phyloP scores from a whole-genome alignment of 2,888 invertebrate genomes.

The Chymomyza fuscimana region DNA sequence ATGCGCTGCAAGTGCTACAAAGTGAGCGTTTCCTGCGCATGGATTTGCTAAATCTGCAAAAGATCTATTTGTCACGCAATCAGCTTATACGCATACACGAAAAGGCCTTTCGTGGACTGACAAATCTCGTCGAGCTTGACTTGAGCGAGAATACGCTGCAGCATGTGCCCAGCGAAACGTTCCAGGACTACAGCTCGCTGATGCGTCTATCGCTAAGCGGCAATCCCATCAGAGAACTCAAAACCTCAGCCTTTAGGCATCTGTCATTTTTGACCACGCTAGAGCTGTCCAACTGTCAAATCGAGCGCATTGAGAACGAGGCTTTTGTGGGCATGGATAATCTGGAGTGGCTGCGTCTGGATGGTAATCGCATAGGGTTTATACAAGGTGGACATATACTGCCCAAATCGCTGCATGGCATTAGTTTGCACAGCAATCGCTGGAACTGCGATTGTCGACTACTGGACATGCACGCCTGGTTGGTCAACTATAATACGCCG shows the following conservation, averaged over 20 bases:
- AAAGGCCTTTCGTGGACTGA: constrained; percentile 90
- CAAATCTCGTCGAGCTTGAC: constrained; percentile 93
- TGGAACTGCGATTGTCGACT: constrained; percentile 94
- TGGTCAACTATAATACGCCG: constrained; percentile 87
- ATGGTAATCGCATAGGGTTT: constrained; percentile 88
- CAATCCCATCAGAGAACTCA: constrained; percentile 89
- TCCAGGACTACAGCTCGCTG: constrained; percentile 88
- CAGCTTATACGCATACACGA: constrained; percentile 88
- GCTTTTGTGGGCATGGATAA: constrained; percentile 90
- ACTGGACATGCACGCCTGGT: constrained; percentile 88
- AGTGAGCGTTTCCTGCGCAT: constrained; percentile 89
- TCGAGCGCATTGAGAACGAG: constrained; percentile 87
- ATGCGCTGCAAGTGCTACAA: constrained; percentile 88
- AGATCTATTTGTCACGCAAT: constrained; percentile 90
- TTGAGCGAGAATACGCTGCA: constrained; percentile 90
- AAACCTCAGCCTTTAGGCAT: constrained; percentile 86
- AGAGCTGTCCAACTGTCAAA: constrained; percentile 90
- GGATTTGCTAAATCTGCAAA: constrained; percentile 91
- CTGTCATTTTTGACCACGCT: constrained; percentile 88
- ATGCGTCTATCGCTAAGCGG: constrained; percentile 90
- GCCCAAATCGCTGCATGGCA: constrained; percentile 88
- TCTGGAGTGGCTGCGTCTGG: constrained; percentile 91
- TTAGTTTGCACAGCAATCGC: constrained; percentile 91
- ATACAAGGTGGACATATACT: constrained; percentile 86
- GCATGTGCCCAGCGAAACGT: constrained; percentile 88